Conservation (phyloP, 2,888 invertebrate species). For the Rotaria macrura region DNA sequence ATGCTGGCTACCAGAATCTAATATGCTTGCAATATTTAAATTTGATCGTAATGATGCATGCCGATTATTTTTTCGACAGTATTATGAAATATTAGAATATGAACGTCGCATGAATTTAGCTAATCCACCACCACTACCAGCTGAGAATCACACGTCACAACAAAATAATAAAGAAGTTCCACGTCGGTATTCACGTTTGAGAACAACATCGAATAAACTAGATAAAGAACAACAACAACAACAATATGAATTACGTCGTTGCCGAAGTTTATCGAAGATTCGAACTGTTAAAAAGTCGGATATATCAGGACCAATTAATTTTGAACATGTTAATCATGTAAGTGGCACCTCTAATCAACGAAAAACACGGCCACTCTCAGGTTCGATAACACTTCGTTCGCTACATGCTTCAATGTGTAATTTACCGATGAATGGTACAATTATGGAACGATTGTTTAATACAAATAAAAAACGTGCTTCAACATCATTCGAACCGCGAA, state of each 20-base stretch:
- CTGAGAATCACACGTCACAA: neutral
- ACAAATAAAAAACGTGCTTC: slow-evolving; percentile 1
- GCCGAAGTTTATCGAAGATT: slow-evolving; percentile 11
- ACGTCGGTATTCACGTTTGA: neutral
- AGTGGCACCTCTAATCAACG: neutral
- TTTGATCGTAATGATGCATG: neutral
- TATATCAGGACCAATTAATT: slow-evolving; percentile 16
- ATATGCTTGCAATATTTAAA: slow-evolving; percentile 9
- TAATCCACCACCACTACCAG: neutral
- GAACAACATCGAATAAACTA: neutral
- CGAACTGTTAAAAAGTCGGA: neutral
- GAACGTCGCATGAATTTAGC: neutral
- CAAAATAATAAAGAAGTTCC: neutral
- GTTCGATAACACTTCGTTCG: neutral
- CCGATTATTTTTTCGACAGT: slow-evolving; percentile 19
- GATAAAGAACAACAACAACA: neutral
- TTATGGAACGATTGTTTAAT: neutral
- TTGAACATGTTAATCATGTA: slow-evolving; percentile 1
- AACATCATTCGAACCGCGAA: neutral
- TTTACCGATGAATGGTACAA: neutral
- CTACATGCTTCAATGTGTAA: neutral
- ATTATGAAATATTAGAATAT: slow-evolving; percentile 16
- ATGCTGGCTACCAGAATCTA: neutral
- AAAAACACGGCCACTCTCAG: neutral
- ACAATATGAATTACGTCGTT: neutral